phyloP scores from a whole-genome alignment of 2,888 invertebrate species.

The Linyphia triangularis region DNA sequence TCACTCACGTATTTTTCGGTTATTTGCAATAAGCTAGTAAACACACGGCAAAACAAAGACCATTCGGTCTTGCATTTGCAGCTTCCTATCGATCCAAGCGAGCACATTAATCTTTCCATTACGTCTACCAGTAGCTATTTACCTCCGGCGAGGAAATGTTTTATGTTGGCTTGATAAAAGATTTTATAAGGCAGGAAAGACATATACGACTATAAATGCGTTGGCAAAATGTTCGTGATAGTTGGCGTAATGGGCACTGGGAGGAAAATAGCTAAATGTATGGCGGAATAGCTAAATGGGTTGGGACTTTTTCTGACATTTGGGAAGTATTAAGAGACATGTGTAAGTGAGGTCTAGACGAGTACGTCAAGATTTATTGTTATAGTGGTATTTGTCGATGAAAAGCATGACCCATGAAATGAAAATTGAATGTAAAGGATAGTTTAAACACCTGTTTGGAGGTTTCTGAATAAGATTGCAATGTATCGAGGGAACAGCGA shows the following conservation, averaged over 20 bases:
- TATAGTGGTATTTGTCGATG: background rate
- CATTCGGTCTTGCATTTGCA: background rate
- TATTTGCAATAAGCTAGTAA: too few species aligned
- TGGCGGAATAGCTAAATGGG: background rate
- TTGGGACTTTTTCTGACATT: background rate
- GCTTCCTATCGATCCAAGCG: background rate
- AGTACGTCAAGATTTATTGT: background rate
- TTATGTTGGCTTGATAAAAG: constrained; percentile 24
- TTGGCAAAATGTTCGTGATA: constrained; percentile 25
- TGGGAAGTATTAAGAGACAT: constrained; percentile 17
- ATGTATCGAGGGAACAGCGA: too few species aligned
- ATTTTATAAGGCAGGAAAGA: constrained; percentile 14
- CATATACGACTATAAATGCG: constrained; percentile 7
- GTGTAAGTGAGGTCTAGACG: background rate
- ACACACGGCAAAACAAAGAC: background rate
- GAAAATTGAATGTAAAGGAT: too few species aligned
- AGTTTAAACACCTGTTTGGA: too few species aligned
- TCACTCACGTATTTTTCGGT: too few species aligned
- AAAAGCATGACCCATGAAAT: too few species aligned
- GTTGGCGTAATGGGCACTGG: constrained; percentile 1
- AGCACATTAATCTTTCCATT: constrained; percentile 40
- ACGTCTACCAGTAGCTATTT: constrained; percentile 28
- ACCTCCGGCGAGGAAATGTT: constrained; percentile 36
- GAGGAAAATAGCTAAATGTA: background rate
- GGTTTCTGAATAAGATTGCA: too few species aligned